Conservation (phyloP, 2,888 invertebrate species). For the Zele albiditarsus region DNA sequence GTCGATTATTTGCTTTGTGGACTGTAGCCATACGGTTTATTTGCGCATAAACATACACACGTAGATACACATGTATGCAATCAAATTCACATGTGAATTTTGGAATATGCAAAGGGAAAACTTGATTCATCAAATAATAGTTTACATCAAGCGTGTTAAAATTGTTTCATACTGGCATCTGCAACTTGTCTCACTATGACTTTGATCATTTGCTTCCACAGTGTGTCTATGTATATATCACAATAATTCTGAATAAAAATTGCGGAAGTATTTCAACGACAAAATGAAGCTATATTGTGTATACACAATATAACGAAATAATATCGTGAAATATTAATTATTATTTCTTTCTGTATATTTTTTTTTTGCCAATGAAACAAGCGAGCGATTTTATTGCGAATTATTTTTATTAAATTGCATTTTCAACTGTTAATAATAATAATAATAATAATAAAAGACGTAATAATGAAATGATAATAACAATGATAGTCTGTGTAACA, state of each 20-base stretch:
- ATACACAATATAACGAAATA: neutral
- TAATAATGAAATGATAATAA: neutral
- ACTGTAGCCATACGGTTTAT: neutral
- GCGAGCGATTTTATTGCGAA: neutral
- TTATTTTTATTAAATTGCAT: neutral
- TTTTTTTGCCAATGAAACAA: neutral
- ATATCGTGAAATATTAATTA: neutral
- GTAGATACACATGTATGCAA: no score
- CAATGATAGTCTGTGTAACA: neutral
- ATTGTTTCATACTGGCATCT: neutral
- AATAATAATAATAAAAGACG: neutral
- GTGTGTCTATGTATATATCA: neutral
- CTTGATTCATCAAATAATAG: neutral
- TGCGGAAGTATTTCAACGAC: neutral
- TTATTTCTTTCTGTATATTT: neutral
- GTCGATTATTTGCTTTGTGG: constrained; percentile 17
- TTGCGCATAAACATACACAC: neutral
- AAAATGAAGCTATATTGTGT: neutral
- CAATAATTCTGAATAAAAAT: neutral
- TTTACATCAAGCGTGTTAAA: neutral
- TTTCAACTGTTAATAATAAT: neutral
- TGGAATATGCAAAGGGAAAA: neutral
- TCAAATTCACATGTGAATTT: neutral
- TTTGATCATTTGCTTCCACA: neutral
- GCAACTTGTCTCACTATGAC: neutral